Base-by-base conservation (phyloP, 1,140 invertebrate species). In the Anastrepha ludens region DNA sequence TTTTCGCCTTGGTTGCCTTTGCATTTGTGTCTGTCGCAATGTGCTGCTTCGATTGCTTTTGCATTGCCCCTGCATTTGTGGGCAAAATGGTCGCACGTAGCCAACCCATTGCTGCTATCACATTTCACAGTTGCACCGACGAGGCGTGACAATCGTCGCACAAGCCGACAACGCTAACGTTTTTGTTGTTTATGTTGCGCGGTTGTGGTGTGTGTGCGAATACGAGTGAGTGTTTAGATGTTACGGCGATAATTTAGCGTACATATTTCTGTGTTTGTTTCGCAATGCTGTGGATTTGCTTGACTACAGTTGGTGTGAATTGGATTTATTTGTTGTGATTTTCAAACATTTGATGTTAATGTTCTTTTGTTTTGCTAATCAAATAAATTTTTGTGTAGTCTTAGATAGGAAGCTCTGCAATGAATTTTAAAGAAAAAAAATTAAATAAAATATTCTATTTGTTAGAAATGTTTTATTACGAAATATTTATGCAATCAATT, bases 41-140 rank as follows among this genome's bases (percentile, higher is more conserved):
- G 29, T 29, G 29, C 29, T 29, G 29, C 29, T 29, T 29, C 29
- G 29, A 29, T 65, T 47, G 67, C 41, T 74, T 74, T 74, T 74
- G 39, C 6, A 17, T 74, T 81, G 50, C 74, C 74, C 74, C 74
- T 81, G 74, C 74, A 0, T 3, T 58, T 15, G 74, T 50, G 8
- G 47, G 44, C 74, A 81, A 81, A 81, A 81, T 81, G 74, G 74
- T 81, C 74, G 74, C 74, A 20, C 11, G 44, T n/a, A 81, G 47
- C 74, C 74, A 81, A 81, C 74, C 74, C 74, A 81, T 55, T n/a
- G 74, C 74, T 81, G 74, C 17, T 81, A 81, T 81, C 74, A 9
- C 74, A 55, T 81, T 81, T 81, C 74, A 81, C 74, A 81, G 44
- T 81, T 55, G 44, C 44, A 41, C 47, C 74, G 47, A 9, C 9